phyloP scores from a whole-genome alignment of 2,113 vertebrate genomes.

The Pseudorectes ferrugineus region DNA sequence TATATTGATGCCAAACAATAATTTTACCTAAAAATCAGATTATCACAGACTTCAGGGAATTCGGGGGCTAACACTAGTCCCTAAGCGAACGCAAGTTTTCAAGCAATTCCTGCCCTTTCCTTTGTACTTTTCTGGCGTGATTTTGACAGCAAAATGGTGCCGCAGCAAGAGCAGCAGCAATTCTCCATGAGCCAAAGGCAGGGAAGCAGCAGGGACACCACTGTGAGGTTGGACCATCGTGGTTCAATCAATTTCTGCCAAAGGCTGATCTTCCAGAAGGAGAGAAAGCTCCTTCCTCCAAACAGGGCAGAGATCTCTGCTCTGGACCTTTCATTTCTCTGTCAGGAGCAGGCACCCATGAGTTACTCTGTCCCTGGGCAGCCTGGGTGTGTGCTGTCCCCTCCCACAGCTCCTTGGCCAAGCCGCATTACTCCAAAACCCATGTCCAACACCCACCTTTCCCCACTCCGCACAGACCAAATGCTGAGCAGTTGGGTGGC shows the following conservation, averaged over 20 bases:
- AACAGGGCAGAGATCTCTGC: not conserved
- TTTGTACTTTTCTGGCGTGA: not conserved
- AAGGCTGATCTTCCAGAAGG: not conserved
- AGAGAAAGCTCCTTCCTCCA: not conserved
- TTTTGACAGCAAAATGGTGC: not conserved
- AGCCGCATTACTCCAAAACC: not conserved
- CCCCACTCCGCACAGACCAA: not conserved
- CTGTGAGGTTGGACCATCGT: not conserved
- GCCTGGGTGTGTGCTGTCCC: not conserved
- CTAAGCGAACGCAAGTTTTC: not conserved
- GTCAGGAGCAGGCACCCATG: not conserved
- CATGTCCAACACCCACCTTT: not conserved
- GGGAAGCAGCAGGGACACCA: not conserved
- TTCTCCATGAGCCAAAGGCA: not conserved
- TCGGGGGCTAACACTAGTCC: not conserved
- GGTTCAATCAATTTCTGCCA: not conserved
- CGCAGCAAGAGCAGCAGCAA: not conserved
- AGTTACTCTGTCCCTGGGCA: not conserved
- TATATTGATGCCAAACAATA: not conserved
- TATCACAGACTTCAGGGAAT: not conserved
- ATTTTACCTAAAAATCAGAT: not conserved
- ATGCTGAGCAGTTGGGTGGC: not conserved
- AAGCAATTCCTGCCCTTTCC: not conserved
- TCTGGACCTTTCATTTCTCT: not conserved
- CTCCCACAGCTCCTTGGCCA: not conserved